Evolutionary conservation across 2,888 invertebrate species (phyloP), one percentile per base, ranked within the genome.

Genomic region (Lobophora halterata): DNA sequence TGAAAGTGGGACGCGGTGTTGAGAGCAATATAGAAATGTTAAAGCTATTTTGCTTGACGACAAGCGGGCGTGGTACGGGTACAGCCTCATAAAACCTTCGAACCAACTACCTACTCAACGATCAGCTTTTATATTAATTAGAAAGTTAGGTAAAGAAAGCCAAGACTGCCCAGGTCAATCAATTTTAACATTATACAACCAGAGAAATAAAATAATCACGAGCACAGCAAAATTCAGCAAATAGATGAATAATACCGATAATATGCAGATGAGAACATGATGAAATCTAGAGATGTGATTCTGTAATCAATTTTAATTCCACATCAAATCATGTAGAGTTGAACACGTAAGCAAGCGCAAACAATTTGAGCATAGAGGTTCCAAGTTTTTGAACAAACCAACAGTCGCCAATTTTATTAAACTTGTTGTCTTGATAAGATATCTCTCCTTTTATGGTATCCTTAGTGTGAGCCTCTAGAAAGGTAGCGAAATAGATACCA

Each of bases 301-400:
- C n/a, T n/a, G n/a, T n/a, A n/a, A n/a, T n/a, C n/a, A n/a, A n/a
- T n/a, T n/a, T n/a, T n/a, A n/a, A n/a, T n/a, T n/a, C n/a, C n/a
- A n/a, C n/a, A n/a, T n/a, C n/a, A n/a, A n/a, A n/a, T n/a, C n/a
- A n/a, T n/a, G 81, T 72, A 71, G 61, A 61, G 66, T 62, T 57
- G 66, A 60, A 49, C 52, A 46, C 50, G 60, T 52, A 61, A 66
- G 59, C 61, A 60, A n/a, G n/a, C n/a, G 59, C 56, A 58, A 75
- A 71, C 72, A 71, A 75, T 78, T 67, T 65, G 67, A 64, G 51
- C 63, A 61, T 61, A 53, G 66, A 66, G 71, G 78, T 77, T 75
- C 61, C 52, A 50, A 49, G 46, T 69, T 67, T 70, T 52, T 52
- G 44, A 59, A 47, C 55, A 57, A n/a, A n/a, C n/a, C n/a, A n/a